Evolutionary conservation across 37 sponge, comb jelly and placozoan genomes (phyloP), one percentile per base, ranked within the genome.

Genomic region (Aphrocallistes beatrix): DNA sequence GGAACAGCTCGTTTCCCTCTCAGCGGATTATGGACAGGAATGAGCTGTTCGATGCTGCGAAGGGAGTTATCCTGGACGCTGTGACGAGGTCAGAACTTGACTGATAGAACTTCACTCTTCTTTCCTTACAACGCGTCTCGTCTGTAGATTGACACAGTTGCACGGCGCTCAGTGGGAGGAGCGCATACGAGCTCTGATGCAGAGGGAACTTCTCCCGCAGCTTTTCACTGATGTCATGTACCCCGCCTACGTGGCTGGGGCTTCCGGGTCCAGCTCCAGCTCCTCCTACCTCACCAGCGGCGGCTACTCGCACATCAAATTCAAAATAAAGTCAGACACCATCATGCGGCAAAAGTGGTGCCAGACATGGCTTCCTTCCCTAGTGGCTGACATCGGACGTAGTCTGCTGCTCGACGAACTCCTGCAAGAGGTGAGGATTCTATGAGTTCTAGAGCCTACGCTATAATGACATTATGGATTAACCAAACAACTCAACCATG

Each of bases 11-110:
- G 6, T 60, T 60, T 30, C 75, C 75, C 75, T 60, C 75, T 30
- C 75, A 60, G 75, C 25, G 75, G 75, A 60, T 60, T 13, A 60
- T 60, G 75, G 75, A 60, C 75, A 60, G 75, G 75, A 13, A 60
- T 28, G 75, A 60, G 75, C 75, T 60, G 28, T 60, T 60, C 34
- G 75, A 60, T 30, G n/a, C 75, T 32, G 75, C 75, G 10, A 60
- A 60, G 75, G 75, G 75, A 19, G 75, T 60, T 30, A 60, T 60
- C 8, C 75, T 60, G 3, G 75, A 60, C 34, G 75, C 75, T 13
- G 75, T 60, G 34, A 60, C 75, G 8, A 60, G 75, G 75, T 60
- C n/a, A 28, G 32, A 3, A 60, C n/a, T n/a, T n/a, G n/a, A n/a
- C 8, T 13, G 75, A 6, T 60, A 6, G 17, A 25, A n/a, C n/a